These are phyloP conservation scores for Argentina silus DNA, from an alignment of 2,797 vertebrate species.

Conservation along the genomic window DNA sequence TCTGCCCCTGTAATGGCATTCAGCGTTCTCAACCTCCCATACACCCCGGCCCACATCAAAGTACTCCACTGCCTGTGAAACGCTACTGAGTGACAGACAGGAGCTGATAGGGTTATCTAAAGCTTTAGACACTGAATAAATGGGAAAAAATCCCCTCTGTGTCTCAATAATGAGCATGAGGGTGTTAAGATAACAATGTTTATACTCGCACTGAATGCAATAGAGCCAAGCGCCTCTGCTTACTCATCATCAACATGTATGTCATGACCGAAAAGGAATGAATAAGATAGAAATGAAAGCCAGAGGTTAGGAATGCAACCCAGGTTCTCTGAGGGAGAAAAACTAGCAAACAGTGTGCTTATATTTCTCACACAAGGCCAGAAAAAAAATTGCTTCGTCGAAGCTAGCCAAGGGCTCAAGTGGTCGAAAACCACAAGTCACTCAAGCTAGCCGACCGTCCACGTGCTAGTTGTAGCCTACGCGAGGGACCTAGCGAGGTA, in stretches of 20 bases:
- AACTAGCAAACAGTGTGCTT: too few relatives aligned
- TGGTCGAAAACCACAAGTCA: too few relatives aligned
- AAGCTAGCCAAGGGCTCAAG: too few relatives aligned
- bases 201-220: conserved; percentile 3
- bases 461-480: too few relatives aligned
- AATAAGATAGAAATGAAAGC: background rate
- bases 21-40: conserved; percentile 22
- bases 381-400: too few relatives aligned
- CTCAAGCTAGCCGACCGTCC: too few relatives aligned
- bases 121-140: conserved; percentile 26
- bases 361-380: too few relatives aligned
- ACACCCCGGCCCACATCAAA: conserved; percentile 30
- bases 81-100: conserved; percentile 28
- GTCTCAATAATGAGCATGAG: conserved; percentile 4
- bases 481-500: too few relatives aligned
- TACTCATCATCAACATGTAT: conserved; percentile 8
- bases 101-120: conserved; percentile 33
- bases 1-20: conserved; percentile 11
- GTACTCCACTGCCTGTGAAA: conserved; percentile 32
- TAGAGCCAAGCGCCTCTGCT: background rate
- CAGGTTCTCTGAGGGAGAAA: too few relatives aligned
- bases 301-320: too few relatives aligned
- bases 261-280: background rate
- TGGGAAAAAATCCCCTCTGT: conserved; percentile 4
- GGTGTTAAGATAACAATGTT: conserved; percentile 17